A percentile compares a stretch with the other conserved stretches of the same genome.
Evolutionary conservation across 2,797 vertebrate species (phyloP).

Genomic region (Anguilla anguilla): DNA sequence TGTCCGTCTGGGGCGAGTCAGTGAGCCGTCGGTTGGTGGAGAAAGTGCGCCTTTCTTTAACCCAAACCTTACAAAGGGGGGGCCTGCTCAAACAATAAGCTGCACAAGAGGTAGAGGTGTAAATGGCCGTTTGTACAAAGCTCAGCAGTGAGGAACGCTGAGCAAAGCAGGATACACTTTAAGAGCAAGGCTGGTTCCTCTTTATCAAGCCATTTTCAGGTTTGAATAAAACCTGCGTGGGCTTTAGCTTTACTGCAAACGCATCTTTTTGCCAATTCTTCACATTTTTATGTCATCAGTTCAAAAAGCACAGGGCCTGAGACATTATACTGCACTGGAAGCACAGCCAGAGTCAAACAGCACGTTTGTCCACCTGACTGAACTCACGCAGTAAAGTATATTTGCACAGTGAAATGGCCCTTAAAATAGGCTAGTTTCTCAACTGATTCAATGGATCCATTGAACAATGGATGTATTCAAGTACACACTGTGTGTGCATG

Average conservation of each 20-base stretch:
- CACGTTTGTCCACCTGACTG: neutral
- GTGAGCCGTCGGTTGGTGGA: constrained; percentile 51
- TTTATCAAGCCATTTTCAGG: neutral
- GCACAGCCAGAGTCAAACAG: neutral
- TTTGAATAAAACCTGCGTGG: neutral
- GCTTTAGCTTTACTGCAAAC: neutral
- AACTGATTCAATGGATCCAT: neutral
- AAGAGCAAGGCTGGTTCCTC: neutral
- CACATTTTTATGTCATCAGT: neutral
- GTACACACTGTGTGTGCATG: neutral
- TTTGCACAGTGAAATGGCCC: neutral
- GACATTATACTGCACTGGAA: neutral
- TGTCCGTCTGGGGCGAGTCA: constrained; percentile 53
- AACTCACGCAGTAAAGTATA: neutral
- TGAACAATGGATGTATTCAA: neutral
- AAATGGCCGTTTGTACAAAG: neutral
- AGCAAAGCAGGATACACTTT: constrained; percentile 31
- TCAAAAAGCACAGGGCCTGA: neutral
- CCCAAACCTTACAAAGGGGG: constrained; percentile 24
- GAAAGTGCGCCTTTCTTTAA: constrained; percentile 43
- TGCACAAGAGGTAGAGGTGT: neutral
- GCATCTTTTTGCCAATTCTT: neutral
- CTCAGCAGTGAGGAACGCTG: constrained; percentile 22
- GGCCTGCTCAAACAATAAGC: neutral
- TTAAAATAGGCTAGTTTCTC: neutral